Conservation (phyloP, 2,113 vertebrate species). For the Alethe castanea region DNA sequence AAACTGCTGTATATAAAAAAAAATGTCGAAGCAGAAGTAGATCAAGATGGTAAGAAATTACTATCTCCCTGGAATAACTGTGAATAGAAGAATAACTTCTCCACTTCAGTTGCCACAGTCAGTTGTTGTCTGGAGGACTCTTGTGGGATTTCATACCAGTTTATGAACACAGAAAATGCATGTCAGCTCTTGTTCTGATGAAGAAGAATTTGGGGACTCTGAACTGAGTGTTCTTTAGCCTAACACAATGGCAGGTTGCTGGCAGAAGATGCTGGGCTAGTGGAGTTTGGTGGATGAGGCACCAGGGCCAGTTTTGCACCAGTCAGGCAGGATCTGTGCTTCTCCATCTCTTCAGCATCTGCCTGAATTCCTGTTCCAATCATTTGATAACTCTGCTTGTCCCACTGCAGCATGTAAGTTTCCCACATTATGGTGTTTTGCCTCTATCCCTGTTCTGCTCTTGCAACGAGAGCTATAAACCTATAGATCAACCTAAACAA, state of each 20-base stretch:
- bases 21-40: neutral
- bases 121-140: rapidly evolving
- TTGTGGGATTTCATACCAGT: neutral
- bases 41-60: neutral
- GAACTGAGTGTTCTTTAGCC: neutral
- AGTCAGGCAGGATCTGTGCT: neutral
- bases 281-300: neutral
- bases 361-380: neutral
- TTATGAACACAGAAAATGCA: neutral
- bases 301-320: neutral
- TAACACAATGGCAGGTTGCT: rapidly evolving
- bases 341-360: neutral
- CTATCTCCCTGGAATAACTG: neutral
- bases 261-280: neutral
- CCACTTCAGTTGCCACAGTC: neutral
- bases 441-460: neutral
- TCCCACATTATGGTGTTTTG: rapidly evolving
- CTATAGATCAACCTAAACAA: neutral
- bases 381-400: neutral
- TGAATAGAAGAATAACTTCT: neutral
- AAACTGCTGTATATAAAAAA: neutral
- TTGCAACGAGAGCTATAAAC: neutral
- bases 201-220: neutral
- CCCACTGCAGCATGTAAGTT: neutral
- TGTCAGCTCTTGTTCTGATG: neutral